Evolutionary conservation across 1,140 invertebrate species (phyloP), one percentile per base, ranked within the genome.

Genomic region (Dendroctonus ponderosae): DNA sequence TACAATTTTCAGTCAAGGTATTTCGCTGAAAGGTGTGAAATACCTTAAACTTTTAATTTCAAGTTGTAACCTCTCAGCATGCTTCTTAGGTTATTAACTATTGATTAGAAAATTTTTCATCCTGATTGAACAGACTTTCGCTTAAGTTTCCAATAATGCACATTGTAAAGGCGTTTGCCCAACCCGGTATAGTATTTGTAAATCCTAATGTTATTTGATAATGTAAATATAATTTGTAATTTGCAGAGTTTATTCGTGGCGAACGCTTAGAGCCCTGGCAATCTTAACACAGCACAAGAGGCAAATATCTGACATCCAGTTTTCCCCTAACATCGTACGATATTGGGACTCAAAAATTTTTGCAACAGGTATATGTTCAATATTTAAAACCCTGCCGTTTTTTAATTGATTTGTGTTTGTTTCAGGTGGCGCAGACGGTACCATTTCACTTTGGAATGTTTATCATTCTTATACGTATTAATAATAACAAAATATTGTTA

Each of bases 211-310:
- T n/a, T n/a, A n/a, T n/a, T n/a, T n/a, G n/a, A n/a, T n/a, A n/a
- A n/a, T n/a, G n/a, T n/a, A n/a, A n/a, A n/a, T n/a, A n/a, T n/a
- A n/a, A n/a, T n/a, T n/a, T n/a, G 26, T 26, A 26, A 26, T 26
- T 62, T 67, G 3, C 48, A 80, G 91, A 72, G 82, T 93, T 68
- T 93, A 88, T 77, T 89, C 90, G 5, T 89, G 88, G 85, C 91
- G 90, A 75, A 89, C 85, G 61, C 76, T 92, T 7, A 83, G 88
- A 52, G 85, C 88, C 4, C 75, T 94, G 53, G 91, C 87, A 7
- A 87, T 92, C 65, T 79, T 94, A 9, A 85, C 85, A 42, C 86
- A 89, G 72, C 89, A 91, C 70, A 81, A 76, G 61, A 83, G 83
- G 65, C 82, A 83, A 26, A 81, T 91, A 50, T 83, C 87, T 71